phyloP scores from a whole-genome alignment of 2,113 vertebrate genomes.

The Psilopogon haemacephalus region DNA sequence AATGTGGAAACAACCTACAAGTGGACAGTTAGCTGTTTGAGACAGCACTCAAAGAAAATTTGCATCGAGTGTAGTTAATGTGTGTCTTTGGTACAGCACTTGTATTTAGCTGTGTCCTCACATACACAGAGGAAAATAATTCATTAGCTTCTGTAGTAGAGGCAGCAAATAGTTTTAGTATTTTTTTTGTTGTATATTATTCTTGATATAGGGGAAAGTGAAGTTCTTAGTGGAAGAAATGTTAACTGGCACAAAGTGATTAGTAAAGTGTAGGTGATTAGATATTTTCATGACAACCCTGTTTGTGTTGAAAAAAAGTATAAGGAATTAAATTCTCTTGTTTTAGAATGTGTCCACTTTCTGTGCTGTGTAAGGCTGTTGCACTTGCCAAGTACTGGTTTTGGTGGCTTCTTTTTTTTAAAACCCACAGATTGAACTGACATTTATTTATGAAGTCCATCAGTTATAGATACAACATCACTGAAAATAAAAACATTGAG shows the following conservation, averaged over 20 bases:
- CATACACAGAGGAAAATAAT: background rate
- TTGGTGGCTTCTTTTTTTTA: background rate
- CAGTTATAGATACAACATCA: background rate
- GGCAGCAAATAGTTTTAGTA: background rate
- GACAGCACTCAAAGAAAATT: background rate
- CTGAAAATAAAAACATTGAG: background rate
- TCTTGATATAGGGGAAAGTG: background rate
- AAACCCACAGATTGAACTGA: background rate
- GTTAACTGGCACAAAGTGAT: accelerated
- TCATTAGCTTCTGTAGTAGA: background rate
- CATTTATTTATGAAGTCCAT: background rate
- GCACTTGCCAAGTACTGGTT: background rate
- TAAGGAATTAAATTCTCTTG: background rate
- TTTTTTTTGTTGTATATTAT: background rate
- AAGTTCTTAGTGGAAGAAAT: background rate
- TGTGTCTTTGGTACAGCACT: background rate
- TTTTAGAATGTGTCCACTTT: background rate
- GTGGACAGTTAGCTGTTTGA: background rate
- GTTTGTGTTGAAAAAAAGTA: background rate
- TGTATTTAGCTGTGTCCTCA: background rate
- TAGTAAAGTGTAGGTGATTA: background rate
- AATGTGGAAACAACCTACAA: background rate
- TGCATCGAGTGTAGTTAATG: background rate
- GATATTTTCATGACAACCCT: background rate
- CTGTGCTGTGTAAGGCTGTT: background rate